A percentile compares a stretch with the other conserved stretches of the same genome.
These are phyloP conservation scores for Hucho hucho DNA, from an alignment of 2,113 vertebrate species.

Conservation along the genomic window DNA sequence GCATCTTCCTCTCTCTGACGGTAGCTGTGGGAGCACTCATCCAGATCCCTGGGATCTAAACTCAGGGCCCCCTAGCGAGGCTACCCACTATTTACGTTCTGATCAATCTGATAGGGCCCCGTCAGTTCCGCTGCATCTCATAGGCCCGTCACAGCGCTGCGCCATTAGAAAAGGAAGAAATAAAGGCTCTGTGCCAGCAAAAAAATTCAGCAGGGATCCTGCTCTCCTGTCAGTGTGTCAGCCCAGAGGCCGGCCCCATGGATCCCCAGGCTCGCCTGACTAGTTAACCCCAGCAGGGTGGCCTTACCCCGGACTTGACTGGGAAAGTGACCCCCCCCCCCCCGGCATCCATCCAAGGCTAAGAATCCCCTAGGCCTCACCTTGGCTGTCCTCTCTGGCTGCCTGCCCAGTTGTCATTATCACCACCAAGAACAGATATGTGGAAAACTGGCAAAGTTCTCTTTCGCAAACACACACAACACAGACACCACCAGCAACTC, in stretches of 20 bases:
- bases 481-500: neutral
- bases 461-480: neutral
- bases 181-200: neutral
- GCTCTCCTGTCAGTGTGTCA: neutral
- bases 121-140: neutral
- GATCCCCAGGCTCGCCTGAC: no score
- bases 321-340: no score
- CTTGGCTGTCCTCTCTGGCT: neutral
- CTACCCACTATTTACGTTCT: neutral
- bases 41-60: neutral
- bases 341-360: neutral
- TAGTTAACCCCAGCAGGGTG: neutral
- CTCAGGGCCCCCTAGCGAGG: neutral
- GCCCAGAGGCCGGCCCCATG: no score
- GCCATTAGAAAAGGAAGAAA: neutral
- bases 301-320: no score
- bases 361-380: neutral
- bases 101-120: neutral
- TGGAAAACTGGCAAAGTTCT: neutral
- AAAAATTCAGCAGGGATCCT: neutral
- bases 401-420: neutral
- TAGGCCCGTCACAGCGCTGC: neutral
- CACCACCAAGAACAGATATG: neutral
- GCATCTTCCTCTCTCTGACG: neutral
- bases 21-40: neutral